Percentiles rank a stretch among this genome's conserved stretches.
phyloP scores from a whole-genome alignment of 2,797 vertebrate genomes.

The Triplophysa yarkandensis region DNA sequence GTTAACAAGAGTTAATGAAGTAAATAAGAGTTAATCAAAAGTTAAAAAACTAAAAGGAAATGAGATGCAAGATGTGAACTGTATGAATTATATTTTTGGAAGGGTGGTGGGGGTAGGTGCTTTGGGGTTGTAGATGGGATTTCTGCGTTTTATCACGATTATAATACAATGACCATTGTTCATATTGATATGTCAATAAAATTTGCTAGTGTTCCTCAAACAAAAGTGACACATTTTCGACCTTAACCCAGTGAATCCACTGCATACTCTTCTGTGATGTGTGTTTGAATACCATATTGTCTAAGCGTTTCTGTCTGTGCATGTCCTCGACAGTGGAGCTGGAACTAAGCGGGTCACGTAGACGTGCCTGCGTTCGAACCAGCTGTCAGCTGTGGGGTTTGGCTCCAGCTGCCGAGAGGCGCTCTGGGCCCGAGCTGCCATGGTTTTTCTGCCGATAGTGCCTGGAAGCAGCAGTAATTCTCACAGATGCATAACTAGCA shows the following conservation, averaged over 20 bases:
- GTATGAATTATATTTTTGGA: no score
- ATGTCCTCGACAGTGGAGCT: slow-evolving; percentile 30
- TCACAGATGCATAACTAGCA: slow-evolving; percentile 48
- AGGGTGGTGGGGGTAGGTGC: background rate
- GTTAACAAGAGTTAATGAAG: no score
- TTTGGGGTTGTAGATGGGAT: background rate
- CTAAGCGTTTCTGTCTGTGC: slow-evolving; percentile 37
- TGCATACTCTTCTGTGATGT: slow-evolving; percentile 8
- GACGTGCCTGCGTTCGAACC: slow-evolving; percentile 50
- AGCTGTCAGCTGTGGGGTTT: slow-evolving; percentile 76
- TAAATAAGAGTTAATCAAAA: no score
- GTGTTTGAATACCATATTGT: slow-evolving; percentile 26
- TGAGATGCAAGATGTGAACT: no score
- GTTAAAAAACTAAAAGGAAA: no score
- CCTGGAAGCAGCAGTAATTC: slow-evolving; percentile 41
- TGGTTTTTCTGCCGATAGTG: slow-evolving; percentile 56
- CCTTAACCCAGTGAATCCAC: background rate
- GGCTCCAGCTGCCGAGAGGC: slow-evolving; percentile 64
- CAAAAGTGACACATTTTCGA: slow-evolving; percentile 19
- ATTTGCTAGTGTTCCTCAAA: slow-evolving; percentile 9
- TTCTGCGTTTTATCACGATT: slow-evolving; percentile 39
- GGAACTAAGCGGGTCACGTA: slow-evolving; percentile 26
- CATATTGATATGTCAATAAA: slow-evolving; percentile 38
- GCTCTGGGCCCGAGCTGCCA: slow-evolving; percentile 15
- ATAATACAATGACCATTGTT: slow-evolving; percentile 39